Base-by-base conservation (phyloP, 1,140 invertebrate species). In the Dreissena rostriformis region DNA sequence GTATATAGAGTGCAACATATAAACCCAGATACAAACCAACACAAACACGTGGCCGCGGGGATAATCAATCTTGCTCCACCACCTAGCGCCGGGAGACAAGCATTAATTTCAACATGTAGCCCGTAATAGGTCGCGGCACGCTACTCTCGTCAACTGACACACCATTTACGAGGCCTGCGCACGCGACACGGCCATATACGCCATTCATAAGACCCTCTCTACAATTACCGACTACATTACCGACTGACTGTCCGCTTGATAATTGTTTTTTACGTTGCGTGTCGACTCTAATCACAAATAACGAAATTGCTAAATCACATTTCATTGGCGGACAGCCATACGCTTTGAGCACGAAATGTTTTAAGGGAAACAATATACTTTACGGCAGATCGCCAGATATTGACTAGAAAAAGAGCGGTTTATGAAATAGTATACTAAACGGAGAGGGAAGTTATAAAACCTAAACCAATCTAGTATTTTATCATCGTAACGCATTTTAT, bases 201-300 rank as follows among this genome's bases (percentile, higher is more conserved):
- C 61, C 70, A 82, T 82, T 82, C 80, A 82, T 82, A 66, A 39
- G 68, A 73, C 55, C 57, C 80, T 71, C 74, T 71, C 28, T 82
- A 82, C 71, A 75, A 82, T 82, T 82, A 82, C 80, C 39, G 72
- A 75, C 71, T 75, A 75, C 80, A 82, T 82, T 82, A 82, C 61
- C 52, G 51, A 65, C 68, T 70, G 67, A 39, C 78, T 81, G 78
- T 28, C 79, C 79, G 79, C 74, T 82, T 73, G 79, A 82, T 82
- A 82, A 82, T 82, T 82, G 57, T 82, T 82, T 75, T 82, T 82
- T 82, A 49, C n/a, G 73, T 82, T 82, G 80, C 80, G 80, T 82
- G 80, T 55, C 63, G 51, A 24, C 22, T 53, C 26, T 68, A 53
- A 68, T 82, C 80, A 49, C 72, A 51, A 53, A 68, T 74, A 82